A percentile compares a stretch with the other conserved stretches of the same genome.
Evolutionary conservation across 2,888 invertebrate species (phyloP).

Genomic region (Cyaniris semiargus): DNA sequence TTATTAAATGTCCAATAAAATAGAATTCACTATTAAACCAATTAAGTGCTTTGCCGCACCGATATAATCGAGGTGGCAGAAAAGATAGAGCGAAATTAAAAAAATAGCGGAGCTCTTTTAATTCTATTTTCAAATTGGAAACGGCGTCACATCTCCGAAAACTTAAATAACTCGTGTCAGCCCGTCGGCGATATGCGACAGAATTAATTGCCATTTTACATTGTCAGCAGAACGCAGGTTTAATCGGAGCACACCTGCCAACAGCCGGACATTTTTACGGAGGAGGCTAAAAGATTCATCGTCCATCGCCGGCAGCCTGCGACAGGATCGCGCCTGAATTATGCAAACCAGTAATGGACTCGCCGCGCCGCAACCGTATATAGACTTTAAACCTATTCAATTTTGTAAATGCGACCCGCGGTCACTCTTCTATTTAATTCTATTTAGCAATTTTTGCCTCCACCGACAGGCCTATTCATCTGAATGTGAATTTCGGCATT

Average conservation of each 20-base stretch:
- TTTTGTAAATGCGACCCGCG: conserved; percentile 35
- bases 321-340: conserved; percentile 67
- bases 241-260: conserved; percentile 74
- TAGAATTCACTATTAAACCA: neutral
- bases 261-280: conserved; percentile 61
- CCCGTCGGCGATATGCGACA: conserved; percentile 41
- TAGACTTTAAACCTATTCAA: conserved; percentile 52
- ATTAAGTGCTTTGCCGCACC: neutral
- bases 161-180: conserved; percentile 40
- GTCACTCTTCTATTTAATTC: neutral
- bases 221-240: conserved; percentile 40
- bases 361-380: conserved; percentile 55
- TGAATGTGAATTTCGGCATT: neutral
- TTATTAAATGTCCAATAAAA: neutral
- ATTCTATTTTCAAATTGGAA: conserved; percentile 32
- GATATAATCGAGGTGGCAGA: neutral
- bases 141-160: conserved; percentile 29
- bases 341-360: conserved; percentile 76
- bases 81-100: neutral
- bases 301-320: conserved; percentile 55
- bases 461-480: neutral
- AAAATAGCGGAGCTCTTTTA: conserved; percentile 1
- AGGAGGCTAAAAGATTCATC: conserved; percentile 70
- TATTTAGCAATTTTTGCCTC: neutral
- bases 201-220: conserved; percentile 41